Percentiles rank a stretch among this genome's conserved stretches.
Conservation (phyloP, 1,140 invertebrate species). For the Apis laboriosa region DNA sequence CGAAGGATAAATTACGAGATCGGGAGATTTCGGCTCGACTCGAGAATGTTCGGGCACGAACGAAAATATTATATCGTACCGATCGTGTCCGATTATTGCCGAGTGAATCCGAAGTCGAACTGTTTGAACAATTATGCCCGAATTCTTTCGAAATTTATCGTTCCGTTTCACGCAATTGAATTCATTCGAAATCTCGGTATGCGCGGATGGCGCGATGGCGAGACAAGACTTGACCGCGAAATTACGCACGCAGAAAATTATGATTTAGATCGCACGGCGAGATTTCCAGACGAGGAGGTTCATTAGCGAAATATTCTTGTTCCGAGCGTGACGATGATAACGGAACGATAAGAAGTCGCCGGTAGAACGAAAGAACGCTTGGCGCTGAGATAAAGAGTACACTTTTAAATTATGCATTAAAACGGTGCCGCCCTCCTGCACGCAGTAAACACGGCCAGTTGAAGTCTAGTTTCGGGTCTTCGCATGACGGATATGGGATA, state of each 20-base stretch:
- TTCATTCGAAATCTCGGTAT: neutral
- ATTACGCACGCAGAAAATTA: slow-evolving; percentile 30
- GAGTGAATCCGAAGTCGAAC: no score
- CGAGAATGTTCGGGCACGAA: no score
- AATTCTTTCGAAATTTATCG: no score
- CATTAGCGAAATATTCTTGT: slow-evolving; percentile 52
- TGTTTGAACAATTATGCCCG: no score
- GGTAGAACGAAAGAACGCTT: neutral
- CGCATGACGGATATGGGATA: neutral
- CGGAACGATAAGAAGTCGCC: slow-evolving; percentile 24
- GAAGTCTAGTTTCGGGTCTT: neutral
- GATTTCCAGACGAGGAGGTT: slow-evolving; percentile 25
- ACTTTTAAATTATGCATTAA: slow-evolving; percentile 35
- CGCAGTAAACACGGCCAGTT: neutral
- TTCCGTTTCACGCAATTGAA: slow-evolving; percentile 9
- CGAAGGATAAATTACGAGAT: no score
- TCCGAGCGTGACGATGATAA: slow-evolving; percentile 41
- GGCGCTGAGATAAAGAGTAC: slow-evolving; percentile 24
- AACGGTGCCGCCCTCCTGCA: neutral
- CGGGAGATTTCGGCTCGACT: no score
- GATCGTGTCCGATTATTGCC: neutral
- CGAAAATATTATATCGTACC: no score
- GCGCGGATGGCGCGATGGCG: neutral
- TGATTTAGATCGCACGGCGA: slow-evolving; percentile 26
- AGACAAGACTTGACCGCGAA: neutral